These are phyloP conservation scores for Panthera uncia DNA, from an alignment of 2,113 vertebrate species.

Conservation along the genomic window DNA sequence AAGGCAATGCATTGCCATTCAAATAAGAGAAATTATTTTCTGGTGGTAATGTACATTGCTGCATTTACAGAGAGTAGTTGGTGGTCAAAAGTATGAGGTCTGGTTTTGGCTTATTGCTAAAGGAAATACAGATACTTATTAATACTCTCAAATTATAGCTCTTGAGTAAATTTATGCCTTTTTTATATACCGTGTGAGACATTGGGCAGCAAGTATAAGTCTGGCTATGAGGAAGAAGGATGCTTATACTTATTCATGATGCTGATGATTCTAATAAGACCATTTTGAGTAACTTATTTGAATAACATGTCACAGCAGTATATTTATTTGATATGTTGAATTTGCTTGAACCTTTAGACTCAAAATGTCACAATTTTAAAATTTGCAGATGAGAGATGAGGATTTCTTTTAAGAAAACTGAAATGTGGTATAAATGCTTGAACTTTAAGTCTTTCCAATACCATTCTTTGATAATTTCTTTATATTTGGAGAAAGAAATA, in stretches of 20 bases:
- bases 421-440: constrained; percentile 2
- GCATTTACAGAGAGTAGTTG: neutral
- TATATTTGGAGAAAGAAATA: neutral
- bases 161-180: neutral
- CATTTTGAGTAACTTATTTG: constrained; percentile 39
- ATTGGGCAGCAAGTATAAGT: neutral
- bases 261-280: neutral
- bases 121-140: constrained; percentile 23
- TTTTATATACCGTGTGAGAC: neutral
- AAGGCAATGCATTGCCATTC: neutral
- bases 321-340: neutral
- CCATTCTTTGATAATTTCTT: neutral
- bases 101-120: neutral
- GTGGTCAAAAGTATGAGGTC: neutral
- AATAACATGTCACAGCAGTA: neutral
- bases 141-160: neutral
- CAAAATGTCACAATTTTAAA: neutral
- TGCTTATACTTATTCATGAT: neutral
- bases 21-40: neutral
- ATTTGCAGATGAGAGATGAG: neutral
- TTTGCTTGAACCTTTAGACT: neutral
- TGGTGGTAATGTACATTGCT: constrained; percentile 2
- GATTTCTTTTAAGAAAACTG: neutral
- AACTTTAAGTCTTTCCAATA: constrained; percentile 1
- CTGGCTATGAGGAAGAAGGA: neutral